Evolutionary conservation across 2,888 invertebrate genomes (phyloP).

Genomic region (Zonitis immaculata): DNA sequence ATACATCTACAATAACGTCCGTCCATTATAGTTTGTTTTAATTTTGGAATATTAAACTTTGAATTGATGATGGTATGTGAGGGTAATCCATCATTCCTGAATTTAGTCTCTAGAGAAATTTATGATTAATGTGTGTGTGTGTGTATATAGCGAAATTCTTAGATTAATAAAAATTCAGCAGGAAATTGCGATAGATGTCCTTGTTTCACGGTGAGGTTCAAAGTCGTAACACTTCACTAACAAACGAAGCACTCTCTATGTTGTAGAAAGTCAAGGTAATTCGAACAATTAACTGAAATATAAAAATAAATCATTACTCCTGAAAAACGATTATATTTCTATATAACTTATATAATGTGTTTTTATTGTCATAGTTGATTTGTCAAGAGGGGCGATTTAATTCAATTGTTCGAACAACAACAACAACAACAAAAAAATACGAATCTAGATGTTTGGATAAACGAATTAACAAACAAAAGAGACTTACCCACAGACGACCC

Average conservation of each 20-base stretch:
- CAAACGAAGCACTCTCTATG: neutral
- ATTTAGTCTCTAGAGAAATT: neutral
- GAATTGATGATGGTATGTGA: neutral
- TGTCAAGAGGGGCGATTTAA: constrained; percentile 28
- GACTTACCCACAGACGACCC: constrained; percentile 19
- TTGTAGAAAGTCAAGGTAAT: constrained; percentile 10
- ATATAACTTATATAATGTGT: constrained; percentile 25
- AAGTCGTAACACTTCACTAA: neutral
- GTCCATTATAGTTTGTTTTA: neutral
- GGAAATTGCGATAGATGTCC: neutral
- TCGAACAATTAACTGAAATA: neutral
- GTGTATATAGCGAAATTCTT: neutral
- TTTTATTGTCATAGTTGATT: constrained; percentile 33
- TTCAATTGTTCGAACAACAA: constrained; percentile 39
- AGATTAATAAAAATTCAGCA: neutral
- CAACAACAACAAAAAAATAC: too few relatives aligned
- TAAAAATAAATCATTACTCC: neutral
- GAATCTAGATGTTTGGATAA: constrained; percentile 41
- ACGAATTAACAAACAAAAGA: constrained; percentile 39
- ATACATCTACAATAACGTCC: neutral
- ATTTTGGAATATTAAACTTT: neutral
- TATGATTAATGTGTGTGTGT: constrained; percentile 1
- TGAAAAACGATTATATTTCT: too few relatives aligned
- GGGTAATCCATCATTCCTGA: neutral
- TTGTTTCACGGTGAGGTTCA: neutral